Conservation (phyloP, 2,113 vertebrate genomes). For the Promerops cafer region DNA sequence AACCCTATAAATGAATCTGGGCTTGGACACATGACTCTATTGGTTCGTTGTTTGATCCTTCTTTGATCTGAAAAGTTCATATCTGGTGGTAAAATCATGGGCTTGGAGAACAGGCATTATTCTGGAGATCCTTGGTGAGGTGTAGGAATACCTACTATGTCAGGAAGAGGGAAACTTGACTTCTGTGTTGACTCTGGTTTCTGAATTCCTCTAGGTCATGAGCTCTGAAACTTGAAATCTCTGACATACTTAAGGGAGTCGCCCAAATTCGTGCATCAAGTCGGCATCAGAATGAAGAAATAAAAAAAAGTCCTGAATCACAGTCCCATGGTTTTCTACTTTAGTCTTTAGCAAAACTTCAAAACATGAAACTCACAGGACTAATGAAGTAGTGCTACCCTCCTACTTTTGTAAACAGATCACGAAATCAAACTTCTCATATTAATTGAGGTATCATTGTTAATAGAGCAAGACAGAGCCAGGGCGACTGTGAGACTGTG, state of each 20-base stretch:
- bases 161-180: not conserved
- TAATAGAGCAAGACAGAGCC: not conserved
- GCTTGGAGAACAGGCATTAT: not conserved
- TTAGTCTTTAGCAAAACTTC: not conserved
- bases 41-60: fast-evolving
- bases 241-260: not conserved
- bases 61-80: not conserved
- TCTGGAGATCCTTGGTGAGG: not conserved
- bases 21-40: not conserved
- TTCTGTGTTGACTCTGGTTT: not conserved
- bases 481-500: not conserved
- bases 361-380: not conserved
- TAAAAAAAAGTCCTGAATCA: not conserved
- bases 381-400: not conserved
- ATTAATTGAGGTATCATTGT: not conserved
- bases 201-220: not conserved
- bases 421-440: not conserved
- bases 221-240: not conserved
- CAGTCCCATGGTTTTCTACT: not conserved
- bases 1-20: not conserved
- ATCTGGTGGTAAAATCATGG: not conserved
- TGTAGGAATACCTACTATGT: not conserved
- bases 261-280: not conserved
- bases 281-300: not conserved
- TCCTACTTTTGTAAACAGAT: not conserved